These are phyloP conservation scores for Takifugu bimaculatus DNA, from an alignment of 2,113 vertebrate species.

Conservation along the genomic window DNA sequence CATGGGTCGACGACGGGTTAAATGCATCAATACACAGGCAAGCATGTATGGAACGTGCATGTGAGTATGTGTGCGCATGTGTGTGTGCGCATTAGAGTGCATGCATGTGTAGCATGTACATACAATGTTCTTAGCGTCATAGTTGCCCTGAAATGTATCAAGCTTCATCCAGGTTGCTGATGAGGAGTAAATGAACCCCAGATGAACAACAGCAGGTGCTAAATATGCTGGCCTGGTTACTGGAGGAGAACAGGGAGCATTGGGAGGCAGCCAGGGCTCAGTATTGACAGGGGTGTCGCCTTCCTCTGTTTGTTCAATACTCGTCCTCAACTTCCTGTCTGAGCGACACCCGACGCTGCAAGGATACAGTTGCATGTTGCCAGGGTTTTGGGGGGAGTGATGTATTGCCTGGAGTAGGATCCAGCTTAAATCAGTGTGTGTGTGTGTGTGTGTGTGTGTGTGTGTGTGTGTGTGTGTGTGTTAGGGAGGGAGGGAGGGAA, in stretches of 20 bases:
- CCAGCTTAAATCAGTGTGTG: not conserved
- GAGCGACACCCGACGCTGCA: slow-evolving; percentile 46
- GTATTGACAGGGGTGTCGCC: slow-evolving; percentile 64
- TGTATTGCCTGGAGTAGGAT: slow-evolving; percentile 44
- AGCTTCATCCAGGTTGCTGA: not conserved
- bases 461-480: not conserved
- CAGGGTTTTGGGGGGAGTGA: slow-evolving; percentile 38
- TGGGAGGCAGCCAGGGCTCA: slow-evolving; percentile 1
- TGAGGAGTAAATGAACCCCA: not conserved
- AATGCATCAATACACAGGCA: not conserved
- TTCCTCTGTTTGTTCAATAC: slow-evolving; percentile 64
- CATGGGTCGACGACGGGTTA: slow-evolving; percentile 14
- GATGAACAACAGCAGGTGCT: too few relatives aligned
- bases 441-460: slow-evolving; percentile 5
- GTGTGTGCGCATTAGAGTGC: not conserved
- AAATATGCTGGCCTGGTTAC: too few relatives aligned
- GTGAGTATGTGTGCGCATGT: slow-evolving; percentile 13
- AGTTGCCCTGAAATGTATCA: not conserved
- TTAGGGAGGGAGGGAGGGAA: too few relatives aligned
- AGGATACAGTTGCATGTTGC: slow-evolving; percentile 47
- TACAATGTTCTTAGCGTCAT: slow-evolving; percentile 19
- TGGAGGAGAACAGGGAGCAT: too few relatives aligned
- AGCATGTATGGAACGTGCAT: slow-evolving; percentile 13
- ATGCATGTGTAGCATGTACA: slow-evolving; percentile 17
- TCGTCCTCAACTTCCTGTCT: slow-evolving; percentile 63